phyloP scores from a whole-genome alignment of 2,113 vertebrate genomes.

The Poecilia latipinna region DNA sequence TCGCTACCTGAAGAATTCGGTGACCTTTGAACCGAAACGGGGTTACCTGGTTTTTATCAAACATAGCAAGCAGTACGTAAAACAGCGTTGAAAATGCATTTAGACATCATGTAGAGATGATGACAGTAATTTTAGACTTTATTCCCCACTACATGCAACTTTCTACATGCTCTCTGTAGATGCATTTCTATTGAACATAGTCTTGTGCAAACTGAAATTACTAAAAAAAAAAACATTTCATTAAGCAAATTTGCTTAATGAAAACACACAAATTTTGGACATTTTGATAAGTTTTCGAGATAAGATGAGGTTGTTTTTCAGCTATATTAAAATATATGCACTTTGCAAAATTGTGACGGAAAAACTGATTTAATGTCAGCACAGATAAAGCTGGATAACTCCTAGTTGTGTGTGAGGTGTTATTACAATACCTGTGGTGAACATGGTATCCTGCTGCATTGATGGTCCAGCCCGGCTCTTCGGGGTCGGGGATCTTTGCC shows the following conservation, averaged over 20 bases:
- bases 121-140: conserved; percentile 33
- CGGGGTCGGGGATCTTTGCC: conserved; percentile 80
- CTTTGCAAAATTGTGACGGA: too few relatives aligned
- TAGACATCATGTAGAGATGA: conserved; percentile 31
- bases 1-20: background rate
- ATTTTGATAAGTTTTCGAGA: too few relatives aligned
- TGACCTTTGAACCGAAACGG: background rate
- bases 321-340: too few relatives aligned
- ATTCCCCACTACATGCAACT: background rate
- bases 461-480: conserved; percentile 78
- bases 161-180: background rate
- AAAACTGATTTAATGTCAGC: too few relatives aligned
- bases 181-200: background rate
- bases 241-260: too few relatives aligned
- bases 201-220: too few relatives aligned
- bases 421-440: conserved; percentile 82
- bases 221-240: too few relatives aligned
- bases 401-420: background rate
- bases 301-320: too few relatives aligned
- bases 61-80: background rate
- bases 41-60: background rate
- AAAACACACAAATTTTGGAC: too few relatives aligned
- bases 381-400: too few relatives aligned
- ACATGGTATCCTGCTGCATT: conserved; percentile 81
- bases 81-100: conserved; percentile 11